A percentile compares a stretch with the other conserved stretches of the same genome.
phyloP scores from a whole-genome alignment of 2,888 invertebrate genomes.

The Tillus elongatus region DNA sequence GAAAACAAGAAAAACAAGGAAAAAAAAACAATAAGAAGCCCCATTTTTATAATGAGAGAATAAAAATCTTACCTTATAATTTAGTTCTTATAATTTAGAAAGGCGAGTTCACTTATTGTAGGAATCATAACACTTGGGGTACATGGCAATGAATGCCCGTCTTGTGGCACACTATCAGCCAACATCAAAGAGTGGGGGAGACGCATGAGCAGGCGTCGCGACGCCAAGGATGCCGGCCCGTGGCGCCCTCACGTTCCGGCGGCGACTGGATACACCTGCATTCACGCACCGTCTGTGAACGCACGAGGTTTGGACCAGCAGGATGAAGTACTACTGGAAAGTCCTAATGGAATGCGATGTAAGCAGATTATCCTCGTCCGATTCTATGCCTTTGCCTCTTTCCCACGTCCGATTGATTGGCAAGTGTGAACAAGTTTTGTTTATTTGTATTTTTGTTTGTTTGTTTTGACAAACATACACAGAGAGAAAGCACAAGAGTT shows the following conservation, averaged over 20 bases:
- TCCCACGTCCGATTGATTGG: no score
- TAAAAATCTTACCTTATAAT: constrained; percentile 36
- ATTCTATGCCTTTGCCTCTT: no score
- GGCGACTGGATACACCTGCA: constrained; percentile 15
- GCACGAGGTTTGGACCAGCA: no score
- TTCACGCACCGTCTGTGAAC: no score
- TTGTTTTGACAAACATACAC: no score
- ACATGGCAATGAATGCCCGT: constrained; percentile 45
- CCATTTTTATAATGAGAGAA: no score
- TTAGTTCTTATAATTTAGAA: constrained; percentile 39
- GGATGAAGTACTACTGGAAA: no score
- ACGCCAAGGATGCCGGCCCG: constrained; percentile 42
- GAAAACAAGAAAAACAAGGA: constrained; percentile 12
- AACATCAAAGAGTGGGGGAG: constrained; percentile 42
- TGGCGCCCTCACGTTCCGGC: constrained; percentile 37
- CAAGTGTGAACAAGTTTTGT: no score
- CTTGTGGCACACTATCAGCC: constrained; percentile 44
- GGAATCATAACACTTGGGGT: constrained; percentile 45
- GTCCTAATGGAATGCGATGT: no score
- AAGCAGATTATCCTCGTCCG: no score
- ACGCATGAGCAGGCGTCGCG: constrained; percentile 44
- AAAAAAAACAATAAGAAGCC: constrained; percentile 12
- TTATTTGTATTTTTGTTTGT: no score
- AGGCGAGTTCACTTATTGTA: constrained; percentile 42
- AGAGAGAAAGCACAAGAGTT: no score